Evolutionary conservation across 2,113 vertebrate species (phyloP).

Genomic region (Cervus canadensis): DNA sequence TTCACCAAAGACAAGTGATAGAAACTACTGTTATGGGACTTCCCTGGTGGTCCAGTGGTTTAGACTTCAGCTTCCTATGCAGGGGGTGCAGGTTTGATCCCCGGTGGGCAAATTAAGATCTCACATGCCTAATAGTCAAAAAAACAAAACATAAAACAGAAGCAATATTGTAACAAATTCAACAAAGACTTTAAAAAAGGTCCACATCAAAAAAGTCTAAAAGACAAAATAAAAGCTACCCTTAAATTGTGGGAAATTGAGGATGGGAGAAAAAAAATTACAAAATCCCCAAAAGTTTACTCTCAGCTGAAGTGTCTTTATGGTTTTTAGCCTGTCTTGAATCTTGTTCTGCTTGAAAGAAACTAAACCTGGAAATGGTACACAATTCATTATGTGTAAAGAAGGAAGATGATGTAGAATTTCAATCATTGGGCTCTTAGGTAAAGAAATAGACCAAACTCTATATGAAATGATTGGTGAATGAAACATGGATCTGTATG

Average conservation of each 20-base stretch:
- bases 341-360: neutral
- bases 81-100: neutral
- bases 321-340: neutral
- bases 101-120: fast-evolving
- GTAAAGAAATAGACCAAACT: neutral
- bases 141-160: neutral
- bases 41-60: neutral
- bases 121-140: neutral
- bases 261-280: neutral
- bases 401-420: neutral
- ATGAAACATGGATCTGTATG: neutral
- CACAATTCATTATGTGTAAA: neutral
- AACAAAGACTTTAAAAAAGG: neutral
- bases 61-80: neutral
- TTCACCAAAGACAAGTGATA: neutral
- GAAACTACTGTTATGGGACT: neutral
- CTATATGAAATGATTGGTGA: neutral
- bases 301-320: neutral
- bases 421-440: neutral
- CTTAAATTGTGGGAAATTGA: neutral
- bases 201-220: neutral
- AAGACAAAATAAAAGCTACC: neutral
- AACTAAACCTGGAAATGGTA: neutral
- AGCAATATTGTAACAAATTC: neutral
- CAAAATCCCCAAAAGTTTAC: too few relatives aligned